Evolutionary conservation across 2,888 invertebrate genomes (phyloP).

Genomic region (Diadegma fenestrale): DNA sequence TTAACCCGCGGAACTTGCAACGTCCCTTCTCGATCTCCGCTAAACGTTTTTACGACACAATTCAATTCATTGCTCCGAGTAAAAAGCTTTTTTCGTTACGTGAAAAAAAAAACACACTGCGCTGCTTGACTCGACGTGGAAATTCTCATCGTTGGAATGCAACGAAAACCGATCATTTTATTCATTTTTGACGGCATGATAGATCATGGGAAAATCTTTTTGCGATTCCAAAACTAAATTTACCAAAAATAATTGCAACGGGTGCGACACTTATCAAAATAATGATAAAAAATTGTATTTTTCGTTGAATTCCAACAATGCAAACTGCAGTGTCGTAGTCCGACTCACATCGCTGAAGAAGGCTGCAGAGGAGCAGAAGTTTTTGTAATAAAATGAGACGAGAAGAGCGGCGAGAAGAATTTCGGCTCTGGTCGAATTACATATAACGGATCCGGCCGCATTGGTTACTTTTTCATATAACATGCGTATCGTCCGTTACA

Average conservation of each 20-base stretch:
- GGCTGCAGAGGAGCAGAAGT: background rate
- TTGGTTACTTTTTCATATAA: background rate
- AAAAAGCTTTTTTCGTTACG: background rate
- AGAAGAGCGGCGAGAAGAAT: background rate
- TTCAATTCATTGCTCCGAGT: background rate
- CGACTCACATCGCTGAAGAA: background rate
- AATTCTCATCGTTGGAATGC: too few species aligned
- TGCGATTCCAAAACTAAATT: too few species aligned
- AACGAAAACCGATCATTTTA: background rate
- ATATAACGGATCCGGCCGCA: conserved; percentile 20
- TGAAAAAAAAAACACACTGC: too few species aligned
- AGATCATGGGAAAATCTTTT: too few species aligned
- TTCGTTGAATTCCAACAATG: too few species aligned
- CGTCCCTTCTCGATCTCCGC: background rate
- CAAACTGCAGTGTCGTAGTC: too few species aligned
- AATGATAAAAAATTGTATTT: too few species aligned
- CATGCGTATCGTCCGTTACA: background rate
- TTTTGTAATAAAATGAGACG: background rate
- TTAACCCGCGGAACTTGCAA: background rate
- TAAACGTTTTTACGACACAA: background rate
- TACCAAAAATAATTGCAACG: too few species aligned
- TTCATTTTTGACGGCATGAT: too few species aligned
- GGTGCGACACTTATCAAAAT: too few species aligned
- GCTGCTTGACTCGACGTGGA: too few species aligned
- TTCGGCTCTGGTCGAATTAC: conserved; percentile 8